Conservation (phyloP, 2,888 invertebrate genomes). For the Drosophila atripex region DNA sequence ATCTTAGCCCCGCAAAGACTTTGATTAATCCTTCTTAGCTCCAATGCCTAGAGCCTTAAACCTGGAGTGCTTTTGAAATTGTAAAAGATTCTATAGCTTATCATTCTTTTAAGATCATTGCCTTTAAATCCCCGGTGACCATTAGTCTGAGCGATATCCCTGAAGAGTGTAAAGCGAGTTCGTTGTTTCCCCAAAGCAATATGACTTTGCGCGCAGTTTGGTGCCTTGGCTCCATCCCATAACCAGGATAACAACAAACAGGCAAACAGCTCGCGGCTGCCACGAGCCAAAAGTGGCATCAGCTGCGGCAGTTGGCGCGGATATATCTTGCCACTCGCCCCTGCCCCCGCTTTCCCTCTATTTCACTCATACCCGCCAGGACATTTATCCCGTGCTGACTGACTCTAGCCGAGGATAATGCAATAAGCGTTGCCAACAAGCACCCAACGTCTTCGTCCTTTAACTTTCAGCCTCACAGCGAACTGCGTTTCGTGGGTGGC, state of each 20-base stretch:
- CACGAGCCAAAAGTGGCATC: constrained; percentile 72
- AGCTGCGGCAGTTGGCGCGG: constrained; percentile 74
- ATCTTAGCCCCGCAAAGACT: too few relatives aligned
- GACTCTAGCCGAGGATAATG: constrained; percentile 67
- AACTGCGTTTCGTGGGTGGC: constrained; percentile 47
- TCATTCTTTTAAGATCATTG: background rate
- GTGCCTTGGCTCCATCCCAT: constrained; percentile 56
- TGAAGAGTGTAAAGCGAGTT: constrained; percentile 20
- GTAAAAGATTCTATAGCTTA: background rate
- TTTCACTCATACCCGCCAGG: constrained; percentile 5
- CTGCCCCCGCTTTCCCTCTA: background rate
- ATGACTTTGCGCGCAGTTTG: constrained; percentile 39
- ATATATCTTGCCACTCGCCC: constrained; percentile 57
- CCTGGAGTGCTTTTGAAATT: background rate
- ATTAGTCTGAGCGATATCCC: constrained; percentile 21
- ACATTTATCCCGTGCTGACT: constrained; percentile 51
- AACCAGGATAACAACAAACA: constrained; percentile 56
- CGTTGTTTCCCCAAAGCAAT: constrained; percentile 9
- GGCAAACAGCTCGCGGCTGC: constrained; percentile 66
- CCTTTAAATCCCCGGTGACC: background rate
- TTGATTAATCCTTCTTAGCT: background rate
- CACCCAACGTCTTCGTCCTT: constrained; percentile 55
- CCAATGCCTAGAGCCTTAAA: background rate
- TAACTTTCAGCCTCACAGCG: constrained; percentile 63
- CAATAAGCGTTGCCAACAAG: constrained; percentile 78